These are phyloP conservation scores for Tuberolachnus salignus DNA, from an alignment of 2,888 invertebrate genomes.

Conservation along the genomic window DNA sequence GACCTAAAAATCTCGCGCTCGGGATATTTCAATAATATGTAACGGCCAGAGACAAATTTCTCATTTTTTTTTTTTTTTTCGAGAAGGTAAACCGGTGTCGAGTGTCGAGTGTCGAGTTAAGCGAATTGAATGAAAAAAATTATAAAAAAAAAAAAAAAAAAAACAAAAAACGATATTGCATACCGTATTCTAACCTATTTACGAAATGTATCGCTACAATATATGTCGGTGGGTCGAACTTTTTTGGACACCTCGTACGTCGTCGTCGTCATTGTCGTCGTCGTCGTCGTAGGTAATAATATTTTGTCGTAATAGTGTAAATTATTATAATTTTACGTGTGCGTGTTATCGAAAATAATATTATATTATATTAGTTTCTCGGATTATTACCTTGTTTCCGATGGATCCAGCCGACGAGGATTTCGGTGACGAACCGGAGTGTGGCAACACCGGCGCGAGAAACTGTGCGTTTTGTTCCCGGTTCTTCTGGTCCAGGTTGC, in stretches of 20 bases:
- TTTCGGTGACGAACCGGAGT: slow-evolving; percentile 17
- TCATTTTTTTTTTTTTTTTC: too few relatives aligned
- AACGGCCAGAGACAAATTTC: too few relatives aligned
- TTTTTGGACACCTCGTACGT: not conserved
- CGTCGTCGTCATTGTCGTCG: slow-evolving; percentile 18
- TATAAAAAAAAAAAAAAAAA: too few relatives aligned
- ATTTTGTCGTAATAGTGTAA: too few relatives aligned
- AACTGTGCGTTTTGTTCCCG: slow-evolving; percentile 59
- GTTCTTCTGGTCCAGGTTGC: slow-evolving; percentile 59
- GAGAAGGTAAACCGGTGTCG: too few relatives aligned
- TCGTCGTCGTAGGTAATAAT: slow-evolving; percentile 25
- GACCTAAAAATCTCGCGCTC: too few relatives aligned
- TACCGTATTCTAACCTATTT: too few relatives aligned
- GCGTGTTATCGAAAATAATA: not conserved
- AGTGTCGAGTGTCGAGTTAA: too few relatives aligned
- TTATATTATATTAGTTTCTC: too few relatives aligned
- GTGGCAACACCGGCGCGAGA: slow-evolving; percentile 20
- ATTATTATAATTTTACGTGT: not conserved
- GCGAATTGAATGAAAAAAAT: too few relatives aligned
- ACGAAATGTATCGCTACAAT: not conserved
- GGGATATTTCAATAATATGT: too few relatives aligned
- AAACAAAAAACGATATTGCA: too few relatives aligned
- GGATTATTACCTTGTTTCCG: slow-evolving; percentile 44
- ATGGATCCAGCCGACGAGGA: slow-evolving; percentile 15
- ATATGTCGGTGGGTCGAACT: not conserved